Conservation (phyloP, 2,888 invertebrate species). For the Miltochrista miniata region DNA sequence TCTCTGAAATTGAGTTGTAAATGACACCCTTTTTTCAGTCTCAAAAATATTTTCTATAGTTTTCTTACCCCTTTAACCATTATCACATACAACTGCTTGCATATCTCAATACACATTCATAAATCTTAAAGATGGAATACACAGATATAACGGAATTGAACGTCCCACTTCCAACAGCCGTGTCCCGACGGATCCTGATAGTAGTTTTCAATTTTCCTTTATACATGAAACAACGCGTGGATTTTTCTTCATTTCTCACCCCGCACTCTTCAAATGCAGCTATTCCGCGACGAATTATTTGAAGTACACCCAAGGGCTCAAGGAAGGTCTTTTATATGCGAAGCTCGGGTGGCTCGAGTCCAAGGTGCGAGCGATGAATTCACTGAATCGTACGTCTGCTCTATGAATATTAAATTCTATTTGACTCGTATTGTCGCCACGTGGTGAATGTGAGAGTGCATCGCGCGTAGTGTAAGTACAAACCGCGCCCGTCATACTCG, state of each 20-base stretch:
- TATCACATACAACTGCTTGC: too few relatives aligned
- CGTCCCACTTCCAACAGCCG: slow-evolving; percentile 30
- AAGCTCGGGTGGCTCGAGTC: slow-evolving; percentile 72
- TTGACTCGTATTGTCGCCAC: slow-evolving; percentile 76
- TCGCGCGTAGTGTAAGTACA: slow-evolving; percentile 33
- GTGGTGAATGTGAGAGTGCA: slow-evolving; percentile 66
- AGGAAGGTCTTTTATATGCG: slow-evolving; percentile 78
- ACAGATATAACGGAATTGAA: slow-evolving; percentile 42
- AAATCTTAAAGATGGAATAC: slow-evolving; percentile 32
- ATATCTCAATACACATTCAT: too few relatives aligned
- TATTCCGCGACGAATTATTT: slow-evolving; percentile 76
- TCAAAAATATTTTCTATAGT: too few relatives aligned
- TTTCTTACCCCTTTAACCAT: too few relatives aligned
- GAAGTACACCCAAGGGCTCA: slow-evolving; percentile 73
- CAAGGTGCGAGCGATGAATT: slow-evolving; percentile 80
- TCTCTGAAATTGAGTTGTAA: too few relatives aligned
- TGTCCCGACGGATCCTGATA: slow-evolving; percentile 58
- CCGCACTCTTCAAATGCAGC: slow-evolving; percentile 69
- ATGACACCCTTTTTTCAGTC: too few relatives aligned
- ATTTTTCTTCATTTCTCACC: slow-evolving; percentile 61
- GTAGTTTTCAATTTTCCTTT: slow-evolving; percentile 74
- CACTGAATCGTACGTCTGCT: slow-evolving; percentile 79
- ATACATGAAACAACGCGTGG: slow-evolving; percentile 65
- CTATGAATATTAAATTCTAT: slow-evolving; percentile 83
- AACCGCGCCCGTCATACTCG: slow-evolving; percentile 26